phyloP scores from a whole-genome alignment of 92 coral and sea anemone genomes.

The Phenganax stokvisi region DNA sequence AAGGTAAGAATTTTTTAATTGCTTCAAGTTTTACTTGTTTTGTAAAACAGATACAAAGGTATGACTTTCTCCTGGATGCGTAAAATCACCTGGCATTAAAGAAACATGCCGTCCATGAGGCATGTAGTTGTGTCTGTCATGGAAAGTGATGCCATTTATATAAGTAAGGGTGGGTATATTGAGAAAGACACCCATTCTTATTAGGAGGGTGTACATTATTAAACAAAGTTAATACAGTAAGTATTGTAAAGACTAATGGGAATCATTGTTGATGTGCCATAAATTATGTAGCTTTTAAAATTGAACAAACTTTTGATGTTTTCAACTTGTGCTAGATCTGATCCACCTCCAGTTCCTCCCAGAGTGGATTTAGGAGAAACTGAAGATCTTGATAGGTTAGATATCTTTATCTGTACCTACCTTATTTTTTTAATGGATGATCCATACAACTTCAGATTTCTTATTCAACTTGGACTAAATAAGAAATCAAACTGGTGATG shows the following conservation, averaged over 20 bases:
- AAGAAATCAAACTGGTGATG: too few relatives aligned
- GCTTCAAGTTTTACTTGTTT: too few relatives aligned
- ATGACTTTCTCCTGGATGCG: too few relatives aligned
- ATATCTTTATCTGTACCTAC: not conserved
- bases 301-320: not conserved
- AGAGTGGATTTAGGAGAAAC: slow-evolving; percentile 33
- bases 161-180: not conserved
- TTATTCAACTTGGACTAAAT: not conserved
- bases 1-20: not conserved
- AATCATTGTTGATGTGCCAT: not conserved
- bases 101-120: too few relatives aligned
- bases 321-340: not conserved
- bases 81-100: too few relatives aligned
- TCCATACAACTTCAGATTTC: not conserved
- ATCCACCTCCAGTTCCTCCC: slow-evolving; percentile 37
- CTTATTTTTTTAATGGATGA: not conserved
- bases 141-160: not conserved
- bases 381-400: slow-evolving; percentile 18
- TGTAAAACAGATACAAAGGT: too few relatives aligned
- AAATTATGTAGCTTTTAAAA: not conserved
- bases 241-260: not conserved
- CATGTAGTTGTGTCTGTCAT: not conserved
- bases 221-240: not conserved
- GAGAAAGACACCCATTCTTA: not conserved
- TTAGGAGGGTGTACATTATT: not conserved